These are phyloP conservation scores for Eilema sororculum DNA, from an alignment of 2,888 invertebrate species.

Conservation along the genomic window DNA sequence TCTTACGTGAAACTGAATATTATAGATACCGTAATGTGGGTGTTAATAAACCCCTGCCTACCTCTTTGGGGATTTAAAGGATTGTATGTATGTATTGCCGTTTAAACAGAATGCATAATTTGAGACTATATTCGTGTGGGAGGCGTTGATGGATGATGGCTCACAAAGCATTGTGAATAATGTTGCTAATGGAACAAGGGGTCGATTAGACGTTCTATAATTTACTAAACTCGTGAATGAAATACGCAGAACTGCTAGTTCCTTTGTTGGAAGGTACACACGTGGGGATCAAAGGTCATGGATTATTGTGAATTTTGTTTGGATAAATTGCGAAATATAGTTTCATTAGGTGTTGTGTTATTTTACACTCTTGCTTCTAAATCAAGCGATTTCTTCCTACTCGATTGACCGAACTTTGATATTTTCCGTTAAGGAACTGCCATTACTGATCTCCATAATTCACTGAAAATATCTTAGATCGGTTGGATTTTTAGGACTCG, in stretches of 20 bases:
- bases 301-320: not conserved
- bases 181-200: constrained; percentile 23
- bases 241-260: not conserved
- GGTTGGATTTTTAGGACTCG: too few species aligned
- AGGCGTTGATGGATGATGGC: constrained; percentile 15
- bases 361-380: too few species aligned
- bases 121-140: constrained; percentile 8
- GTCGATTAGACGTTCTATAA: constrained; percentile 20
- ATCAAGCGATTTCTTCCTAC: too few species aligned
- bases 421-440: too few species aligned
- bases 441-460: too few species aligned
- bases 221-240: constrained; percentile 10
- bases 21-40: too few species aligned
- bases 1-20: too few species aligned
- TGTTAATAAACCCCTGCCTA: too few species aligned
- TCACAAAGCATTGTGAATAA: constrained; percentile 20
- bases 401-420: too few species aligned
- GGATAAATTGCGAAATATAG: not conserved
- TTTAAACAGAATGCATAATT: constrained; percentile 12
- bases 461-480: too few species aligned
- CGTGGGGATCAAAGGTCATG: not conserved
- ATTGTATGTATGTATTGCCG: too few species aligned
- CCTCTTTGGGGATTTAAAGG: too few species aligned
- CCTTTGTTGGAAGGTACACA: not conserved
- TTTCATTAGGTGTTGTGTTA: not conserved